Percentiles rank a stretch among this genome's conserved stretches.
Evolutionary conservation across 2,797 vertebrate species (phyloP).

Genomic region (Mus spretus): DNA sequence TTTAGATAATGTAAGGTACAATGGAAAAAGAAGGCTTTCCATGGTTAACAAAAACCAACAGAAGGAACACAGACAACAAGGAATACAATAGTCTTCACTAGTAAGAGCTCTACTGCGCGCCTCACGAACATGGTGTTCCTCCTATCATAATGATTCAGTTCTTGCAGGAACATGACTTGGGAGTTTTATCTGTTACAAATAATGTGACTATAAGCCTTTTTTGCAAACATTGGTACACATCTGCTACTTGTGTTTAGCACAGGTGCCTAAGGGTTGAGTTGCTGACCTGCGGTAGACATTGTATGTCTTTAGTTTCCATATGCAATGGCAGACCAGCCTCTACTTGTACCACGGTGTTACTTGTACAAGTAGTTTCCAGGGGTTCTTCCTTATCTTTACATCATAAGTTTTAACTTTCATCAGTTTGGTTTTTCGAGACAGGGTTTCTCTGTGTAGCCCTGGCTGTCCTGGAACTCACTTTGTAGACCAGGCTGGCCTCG

Average conservation of each 20-base stretch:
- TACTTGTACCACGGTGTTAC: background rate
- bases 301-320: background rate
- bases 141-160: too few relatives aligned
- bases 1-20: slow-evolving; percentile 17
- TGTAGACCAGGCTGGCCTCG: too few relatives aligned
- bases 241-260: background rate
- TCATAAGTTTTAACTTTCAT: background rate
- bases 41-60: background rate
- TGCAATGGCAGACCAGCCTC: background rate
- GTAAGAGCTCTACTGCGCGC: background rate
- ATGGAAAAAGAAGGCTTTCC: background rate
- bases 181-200: background rate
- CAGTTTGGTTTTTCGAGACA: background rate
- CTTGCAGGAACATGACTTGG: background rate
- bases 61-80: background rate
- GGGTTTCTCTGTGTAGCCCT: too few relatives aligned
- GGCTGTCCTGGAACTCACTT: too few relatives aligned
- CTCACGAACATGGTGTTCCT: background rate
- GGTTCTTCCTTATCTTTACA: background rate
- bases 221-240: background rate
- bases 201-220: background rate
- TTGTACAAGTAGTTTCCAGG: background rate
- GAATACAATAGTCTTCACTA: background rate
- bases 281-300: background rate
- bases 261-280: background rate